Base-by-base conservation (phyloP, 2,888 invertebrate genomes). In the Morpho deidamia region DNA sequence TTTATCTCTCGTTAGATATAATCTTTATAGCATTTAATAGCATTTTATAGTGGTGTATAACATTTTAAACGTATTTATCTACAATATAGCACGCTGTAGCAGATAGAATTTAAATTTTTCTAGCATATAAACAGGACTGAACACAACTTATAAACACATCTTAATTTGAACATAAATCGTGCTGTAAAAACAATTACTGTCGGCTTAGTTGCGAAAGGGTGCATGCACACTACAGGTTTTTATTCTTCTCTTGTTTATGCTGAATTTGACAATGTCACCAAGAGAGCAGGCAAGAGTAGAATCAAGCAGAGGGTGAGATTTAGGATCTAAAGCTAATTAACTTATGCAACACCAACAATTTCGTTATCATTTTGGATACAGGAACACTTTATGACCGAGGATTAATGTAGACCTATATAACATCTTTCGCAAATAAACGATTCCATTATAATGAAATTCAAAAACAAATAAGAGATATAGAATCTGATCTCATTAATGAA, bases 101-200 rank as follows among this genome's bases (percentile, higher is more conserved):
- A 60, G 53, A 67, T 83, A 83, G 81, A 59, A 66, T 79, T 83
- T 78, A 73, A 62, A 81, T 79, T 83, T 80, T 66, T 64, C 71
- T 83, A 84, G 81, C 64, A 57, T 63, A 72, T 82, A 80, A 78
- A 73, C 60, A 65, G 60, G 71, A 71, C 77, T 78, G 78, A 71
- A 73, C 73, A 80, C 76, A 76, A 73, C 56, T 55, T 56, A 46
- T 53, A 58, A 53, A 47, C 39, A 50, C 50, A 51, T 51, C 35
- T 48, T 54, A 51, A 54, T 44, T 44, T 44, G 41, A 51, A 51
- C 33, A 43, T 46, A 50, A 53, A 53, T 50, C 14, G 53, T 45
- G 46, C 43, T 46, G 44, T 35, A 38, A 38, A 42, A 49, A 42
- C 49, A 14, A 35, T 42, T 42, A 42, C 42, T 49, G n/a, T 42